Evolutionary conservation across 2,113 vertebrate genomes (phyloP).

Genomic region (Empidonax alnorum): DNA sequence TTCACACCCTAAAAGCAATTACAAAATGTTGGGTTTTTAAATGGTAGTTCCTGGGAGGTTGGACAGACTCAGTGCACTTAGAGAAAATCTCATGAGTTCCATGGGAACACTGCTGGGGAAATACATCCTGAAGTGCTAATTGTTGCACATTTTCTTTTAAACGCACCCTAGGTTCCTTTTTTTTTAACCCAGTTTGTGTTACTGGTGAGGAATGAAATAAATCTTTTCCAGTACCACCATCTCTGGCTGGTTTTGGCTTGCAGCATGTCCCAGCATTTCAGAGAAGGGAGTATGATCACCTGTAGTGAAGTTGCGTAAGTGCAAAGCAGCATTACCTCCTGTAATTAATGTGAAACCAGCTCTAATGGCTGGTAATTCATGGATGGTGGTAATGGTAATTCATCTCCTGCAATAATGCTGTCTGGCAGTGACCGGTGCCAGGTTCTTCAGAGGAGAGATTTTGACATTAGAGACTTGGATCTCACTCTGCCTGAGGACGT

Average conservation of each 20-base stretch:
- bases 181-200: neutral
- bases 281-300: neutral
- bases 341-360: constrained; percentile 9
- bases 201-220: neutral
- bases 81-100: neutral
- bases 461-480: neutral
- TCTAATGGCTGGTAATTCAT: neutral
- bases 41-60: neutral
- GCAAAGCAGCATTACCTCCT: neutral
- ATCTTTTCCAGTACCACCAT: neutral
- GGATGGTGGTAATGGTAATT: neutral
- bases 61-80: neutral
- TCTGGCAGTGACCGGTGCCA: constrained; percentile 4
- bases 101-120: neutral
- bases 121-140: neutral
- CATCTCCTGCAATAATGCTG: neutral
- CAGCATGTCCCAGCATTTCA: neutral
- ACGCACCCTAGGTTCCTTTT: neutral
- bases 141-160: neutral
- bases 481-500: neutral
- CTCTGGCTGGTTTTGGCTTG: neutral
- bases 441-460: neutral
- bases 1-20: neutral
- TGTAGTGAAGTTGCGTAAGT: neutral
- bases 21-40: neutral